phyloP scores from a whole-genome alignment of 2,888 invertebrate species.

The Eupithecia centaureata region DNA sequence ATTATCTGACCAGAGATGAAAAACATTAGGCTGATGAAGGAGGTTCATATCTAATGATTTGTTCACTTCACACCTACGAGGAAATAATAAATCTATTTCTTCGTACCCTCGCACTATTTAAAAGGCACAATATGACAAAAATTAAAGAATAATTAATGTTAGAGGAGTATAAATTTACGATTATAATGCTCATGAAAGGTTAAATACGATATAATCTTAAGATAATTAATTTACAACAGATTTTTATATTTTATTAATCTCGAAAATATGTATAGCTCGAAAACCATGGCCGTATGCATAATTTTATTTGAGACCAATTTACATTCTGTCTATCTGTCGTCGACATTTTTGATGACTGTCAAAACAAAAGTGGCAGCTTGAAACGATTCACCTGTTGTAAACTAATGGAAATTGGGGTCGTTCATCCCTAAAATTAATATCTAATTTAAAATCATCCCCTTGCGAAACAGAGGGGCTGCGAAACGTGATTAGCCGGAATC shows the following conservation, averaged over 20 bases:
- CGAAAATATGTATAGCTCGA: no score
- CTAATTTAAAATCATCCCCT: constrained; percentile 70
- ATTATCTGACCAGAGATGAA: neutral
- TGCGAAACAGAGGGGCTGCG: constrained; percentile 44
- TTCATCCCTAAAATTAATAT: constrained; percentile 76
- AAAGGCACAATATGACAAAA: neutral
- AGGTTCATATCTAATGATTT: neutral
- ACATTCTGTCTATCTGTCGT: neutral
- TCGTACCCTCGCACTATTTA: no score
- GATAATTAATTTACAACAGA: no score
- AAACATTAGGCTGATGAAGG: neutral
- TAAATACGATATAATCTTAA: no score
- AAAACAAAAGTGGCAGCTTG: constrained; percentile 44
- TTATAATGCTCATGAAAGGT: neutral
- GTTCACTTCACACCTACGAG: neutral
- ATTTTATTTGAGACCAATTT: neutral
- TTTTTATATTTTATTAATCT: no score
- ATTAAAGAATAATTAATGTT: neutral
- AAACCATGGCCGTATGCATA: neutral
- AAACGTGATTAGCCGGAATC: constrained; percentile 58
- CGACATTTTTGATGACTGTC: constrained; percentile 20
- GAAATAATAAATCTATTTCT: no score
- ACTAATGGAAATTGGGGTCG: constrained; percentile 54
- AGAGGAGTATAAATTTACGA: no score
- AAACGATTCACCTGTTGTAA: constrained; percentile 44